Conservation (phyloP, 2,888 invertebrate genomes). For the Vesta saturnalis region DNA sequence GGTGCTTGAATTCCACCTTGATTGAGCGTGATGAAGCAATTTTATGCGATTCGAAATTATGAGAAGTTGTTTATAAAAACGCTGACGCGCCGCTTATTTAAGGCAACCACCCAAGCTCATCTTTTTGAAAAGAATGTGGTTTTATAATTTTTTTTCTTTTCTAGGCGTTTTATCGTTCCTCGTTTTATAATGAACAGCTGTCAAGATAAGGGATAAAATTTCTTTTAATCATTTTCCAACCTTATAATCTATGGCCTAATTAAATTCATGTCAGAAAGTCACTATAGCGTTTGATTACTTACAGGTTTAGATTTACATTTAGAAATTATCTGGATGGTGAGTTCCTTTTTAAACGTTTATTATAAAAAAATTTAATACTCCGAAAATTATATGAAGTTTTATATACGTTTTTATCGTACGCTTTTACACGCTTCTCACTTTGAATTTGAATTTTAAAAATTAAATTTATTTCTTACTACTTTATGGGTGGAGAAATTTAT, state of each 20-base stretch:
- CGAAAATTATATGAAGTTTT: too few species aligned
- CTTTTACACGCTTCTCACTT: too few species aligned
- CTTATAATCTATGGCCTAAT: constrained; percentile 11
- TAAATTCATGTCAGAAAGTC: background rate
- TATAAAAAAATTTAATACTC: too few species aligned
- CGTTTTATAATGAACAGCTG: constrained; percentile 29
- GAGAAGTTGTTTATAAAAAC: constrained; percentile 24
- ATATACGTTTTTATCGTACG: too few species aligned
- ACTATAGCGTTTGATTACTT: constrained; percentile 7
- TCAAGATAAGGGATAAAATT: constrained; percentile 19
- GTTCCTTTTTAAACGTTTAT: too few species aligned
- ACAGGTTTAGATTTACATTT: constrained; percentile 2
- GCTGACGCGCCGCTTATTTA: constrained; percentile 23
- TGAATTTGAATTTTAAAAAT: too few species aligned
- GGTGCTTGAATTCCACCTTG: background rate
- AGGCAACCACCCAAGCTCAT: constrained; percentile 17
- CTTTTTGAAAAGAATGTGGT: constrained; percentile 22
- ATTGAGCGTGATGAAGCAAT: constrained; percentile 31
- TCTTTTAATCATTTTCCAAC: constrained; percentile 16
- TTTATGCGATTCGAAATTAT: constrained; percentile 24
- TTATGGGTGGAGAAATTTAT: too few species aligned
- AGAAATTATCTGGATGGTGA: background rate
- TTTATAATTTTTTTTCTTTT: constrained; percentile 20
- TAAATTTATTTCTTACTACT: too few species aligned
- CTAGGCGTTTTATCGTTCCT: constrained; percentile 22